Conservation (phyloP, 1,140 invertebrate species). For the Chlorops oryzae region DNA sequence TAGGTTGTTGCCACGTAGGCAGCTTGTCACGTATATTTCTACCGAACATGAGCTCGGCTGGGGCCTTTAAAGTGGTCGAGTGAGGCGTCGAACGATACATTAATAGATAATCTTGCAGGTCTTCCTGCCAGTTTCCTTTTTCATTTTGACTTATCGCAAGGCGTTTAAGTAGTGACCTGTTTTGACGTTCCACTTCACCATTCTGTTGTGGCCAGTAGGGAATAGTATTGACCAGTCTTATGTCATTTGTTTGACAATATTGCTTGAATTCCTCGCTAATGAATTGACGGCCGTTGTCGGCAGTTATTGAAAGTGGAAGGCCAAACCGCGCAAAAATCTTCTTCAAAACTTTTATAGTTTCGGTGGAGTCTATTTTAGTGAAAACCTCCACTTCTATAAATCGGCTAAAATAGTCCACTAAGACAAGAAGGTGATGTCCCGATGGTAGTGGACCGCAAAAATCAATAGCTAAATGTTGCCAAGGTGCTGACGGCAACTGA, state of each 20-base stretch:
- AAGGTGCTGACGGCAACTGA: conserved; percentile 23
- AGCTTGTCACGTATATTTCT: conserved; percentile 23
- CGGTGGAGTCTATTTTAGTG: conserved; percentile 19
- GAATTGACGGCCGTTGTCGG: conserved; percentile 33
- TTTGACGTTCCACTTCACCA: conserved; percentile 40
- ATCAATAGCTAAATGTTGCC: conserved; percentile 30
- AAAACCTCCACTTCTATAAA: conserved; percentile 22
- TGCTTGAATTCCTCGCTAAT: conserved; percentile 18
- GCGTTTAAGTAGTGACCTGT: conserved; percentile 30
- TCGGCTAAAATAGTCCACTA: conserved; percentile 22
- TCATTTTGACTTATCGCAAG: conserved; percentile 17
- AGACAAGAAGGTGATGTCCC: conserved; percentile 23
- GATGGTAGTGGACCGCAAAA: conserved; percentile 25
- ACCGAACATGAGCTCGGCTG: conserved; percentile 37
- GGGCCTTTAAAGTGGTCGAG: conserved; percentile 35
- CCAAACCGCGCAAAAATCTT: conserved; percentile 8
- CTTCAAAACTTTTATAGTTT: conserved; percentile 7
- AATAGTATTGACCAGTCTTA: conserved; percentile 23
- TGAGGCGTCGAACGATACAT: conserved; percentile 42
- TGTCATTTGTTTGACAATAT: too few relatives aligned
- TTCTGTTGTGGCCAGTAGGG: conserved; percentile 39
- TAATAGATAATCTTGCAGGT: conserved; percentile 25
- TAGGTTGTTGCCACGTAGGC: too few relatives aligned
- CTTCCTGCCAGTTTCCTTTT: conserved; percentile 20
- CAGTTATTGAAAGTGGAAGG: neutral